Evolutionary conservation across 2,113 vertebrate species (phyloP).

Genomic region (Oreotrochilus melanogaster): DNA sequence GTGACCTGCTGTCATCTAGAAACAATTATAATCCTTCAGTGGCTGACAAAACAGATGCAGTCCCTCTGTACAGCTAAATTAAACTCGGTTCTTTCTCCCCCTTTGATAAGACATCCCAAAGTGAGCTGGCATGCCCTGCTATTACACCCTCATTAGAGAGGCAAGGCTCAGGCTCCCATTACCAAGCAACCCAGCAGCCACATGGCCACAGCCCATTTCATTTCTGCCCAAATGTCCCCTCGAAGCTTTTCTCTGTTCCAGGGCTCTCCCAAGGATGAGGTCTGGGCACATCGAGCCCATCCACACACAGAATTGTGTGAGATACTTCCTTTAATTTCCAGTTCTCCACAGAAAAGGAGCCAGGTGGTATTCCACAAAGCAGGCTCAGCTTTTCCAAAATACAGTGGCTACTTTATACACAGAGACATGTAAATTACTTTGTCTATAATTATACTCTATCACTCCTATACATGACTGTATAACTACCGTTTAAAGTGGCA

Average conservation of each 20-base stretch:
- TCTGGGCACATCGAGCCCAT: no score
- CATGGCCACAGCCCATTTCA: not conserved
- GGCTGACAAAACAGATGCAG: constrained; percentile 71
- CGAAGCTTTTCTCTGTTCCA: not conserved
- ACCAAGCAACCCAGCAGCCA: not conserved
- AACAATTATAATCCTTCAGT: constrained; percentile 65
- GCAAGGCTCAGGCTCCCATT: constrained; percentile 19
- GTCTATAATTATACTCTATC: no score
- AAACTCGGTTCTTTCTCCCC: constrained; percentile 39
- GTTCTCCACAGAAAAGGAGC: no score
- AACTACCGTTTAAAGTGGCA: no score
- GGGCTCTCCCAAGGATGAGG: no score
- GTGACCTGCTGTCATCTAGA: constrained; percentile 70
- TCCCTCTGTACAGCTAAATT: constrained; percentile 60
- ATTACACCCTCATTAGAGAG: constrained; percentile 70
- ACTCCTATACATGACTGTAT: no score
- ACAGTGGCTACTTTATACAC: no score
- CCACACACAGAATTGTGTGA: no score
- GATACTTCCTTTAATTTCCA: no score
- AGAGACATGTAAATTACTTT: no score
- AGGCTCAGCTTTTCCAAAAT: no score
- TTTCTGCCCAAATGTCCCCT: not conserved
- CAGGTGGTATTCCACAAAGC: no score
- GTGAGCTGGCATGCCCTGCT: constrained; percentile 33
- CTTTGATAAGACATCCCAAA: constrained; percentile 66